These are phyloP conservation scores for Yponomeuta evonymella DNA, from an alignment of 2,888 invertebrate species.

Conservation along the genomic window DNA sequence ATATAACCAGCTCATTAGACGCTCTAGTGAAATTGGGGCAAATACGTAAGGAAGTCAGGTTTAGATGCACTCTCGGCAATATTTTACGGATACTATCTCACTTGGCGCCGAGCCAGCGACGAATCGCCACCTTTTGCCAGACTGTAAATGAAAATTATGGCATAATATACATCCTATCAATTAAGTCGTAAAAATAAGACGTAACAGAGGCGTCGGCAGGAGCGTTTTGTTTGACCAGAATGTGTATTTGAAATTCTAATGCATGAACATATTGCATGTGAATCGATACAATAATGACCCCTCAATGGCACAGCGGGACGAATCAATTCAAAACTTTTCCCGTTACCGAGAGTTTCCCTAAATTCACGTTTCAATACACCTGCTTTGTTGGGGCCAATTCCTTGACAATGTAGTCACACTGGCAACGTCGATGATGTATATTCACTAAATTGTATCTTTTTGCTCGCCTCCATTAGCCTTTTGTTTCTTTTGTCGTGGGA, in stretches of 20 bases:
- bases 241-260: not conserved
- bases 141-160: slow-evolving; percentile 27
- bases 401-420: slow-evolving; percentile 1
- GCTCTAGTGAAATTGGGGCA: slow-evolving; percentile 23
- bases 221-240: not conserved
- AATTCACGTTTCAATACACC: not conserved
- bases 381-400: slow-evolving; percentile 5
- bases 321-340: slow-evolving; percentile 56
- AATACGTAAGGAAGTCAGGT: slow-evolving; percentile 40
- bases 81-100: slow-evolving; percentile 50
- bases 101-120: slow-evolving; percentile 50
- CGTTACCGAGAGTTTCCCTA: slow-evolving; percentile 32
- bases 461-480: not conserved
- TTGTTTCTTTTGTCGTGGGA: not conserved
- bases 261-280: not conserved
- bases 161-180: slow-evolving; percentile 9
- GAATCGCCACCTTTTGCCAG: slow-evolving; percentile 42
- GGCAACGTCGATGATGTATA: no score
- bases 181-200: slow-evolving; percentile 10
- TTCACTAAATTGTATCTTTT: not conserved
- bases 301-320: slow-evolving; percentile 24
- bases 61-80: slow-evolving; percentile 40
- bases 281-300: not conserved
- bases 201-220: not conserved
- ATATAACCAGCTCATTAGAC: slow-evolving; percentile 5